These are phyloP conservation scores for Bovichtus variegatus DNA, from an alignment of 2,797 vertebrate species.

Conservation along the genomic window DNA sequence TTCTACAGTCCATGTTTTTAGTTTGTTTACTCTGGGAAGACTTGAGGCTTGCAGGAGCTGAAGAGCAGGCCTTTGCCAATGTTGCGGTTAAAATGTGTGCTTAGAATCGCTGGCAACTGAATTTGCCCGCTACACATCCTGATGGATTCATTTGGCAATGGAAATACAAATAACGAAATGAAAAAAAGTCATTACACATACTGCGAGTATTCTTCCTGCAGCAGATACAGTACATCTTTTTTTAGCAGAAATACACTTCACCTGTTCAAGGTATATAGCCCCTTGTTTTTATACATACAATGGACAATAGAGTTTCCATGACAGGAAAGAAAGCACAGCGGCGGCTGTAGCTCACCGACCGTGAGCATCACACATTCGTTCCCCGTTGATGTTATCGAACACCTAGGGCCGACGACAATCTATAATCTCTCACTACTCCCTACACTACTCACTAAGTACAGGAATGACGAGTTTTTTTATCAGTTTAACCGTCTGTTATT, in stretches of 20 bases:
- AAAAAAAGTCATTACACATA: conserved; percentile 6
- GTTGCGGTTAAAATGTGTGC: neutral
- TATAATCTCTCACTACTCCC: neutral
- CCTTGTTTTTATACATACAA: conserved; percentile 1
- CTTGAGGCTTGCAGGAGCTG: conserved; percentile 10
- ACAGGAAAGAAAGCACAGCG: neutral
- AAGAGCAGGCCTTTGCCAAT: conserved; percentile 13
- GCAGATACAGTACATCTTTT: neutral
- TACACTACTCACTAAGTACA: too few species aligned
- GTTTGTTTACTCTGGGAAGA: conserved; percentile 42
- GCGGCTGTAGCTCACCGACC: neutral
- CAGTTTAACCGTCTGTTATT: neutral
- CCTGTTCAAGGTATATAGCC: neutral
- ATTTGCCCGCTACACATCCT: neutral
- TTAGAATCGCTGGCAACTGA: conserved; percentile 2
- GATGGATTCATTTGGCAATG: conserved; percentile 14
- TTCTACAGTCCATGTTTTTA: neutral
- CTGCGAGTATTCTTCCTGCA: neutral
- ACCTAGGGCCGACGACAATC: neutral
- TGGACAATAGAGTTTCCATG: neutral
- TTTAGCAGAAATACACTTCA: neutral
- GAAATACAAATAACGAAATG: conserved; percentile 7
- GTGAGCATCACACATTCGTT: neutral
- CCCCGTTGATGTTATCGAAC: neutral
- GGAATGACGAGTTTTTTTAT: neutral